Base-by-base conservation (phyloP, 1,140 invertebrate genomes). In the Polyergus mexicanus region DNA sequence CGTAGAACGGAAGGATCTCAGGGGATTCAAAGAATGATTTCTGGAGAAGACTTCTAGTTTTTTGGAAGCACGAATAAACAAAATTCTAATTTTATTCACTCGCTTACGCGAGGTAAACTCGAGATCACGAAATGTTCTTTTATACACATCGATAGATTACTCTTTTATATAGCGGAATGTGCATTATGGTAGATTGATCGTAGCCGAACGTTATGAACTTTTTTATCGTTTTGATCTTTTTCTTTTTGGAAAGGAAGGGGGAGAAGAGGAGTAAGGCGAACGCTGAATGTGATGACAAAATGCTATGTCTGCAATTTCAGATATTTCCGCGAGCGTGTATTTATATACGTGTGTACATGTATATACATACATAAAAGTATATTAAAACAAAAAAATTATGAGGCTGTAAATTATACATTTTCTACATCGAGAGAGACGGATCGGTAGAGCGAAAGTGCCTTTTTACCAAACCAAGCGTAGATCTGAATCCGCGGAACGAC, bases 391-490 rank as follows among this genome's bases (percentile, higher is more conserved):
- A 68, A 41, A 80, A 80, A 6, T 16, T 83, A 68, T 66, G 88
- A 90, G 89, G 87, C 89, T 90, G 89, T 90, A 90, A 90, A 88
- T 90, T 90, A 84, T 90, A 88, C 83, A 86, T 74, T 89, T 85
- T 87, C n/a, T 65, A 87, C 74, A 77, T 86, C 65, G 80, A 78
- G 63, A 66, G 86, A 89, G 90, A 81, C 5, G 84, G 90, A 91
- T 91, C 84, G 76, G 90, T 89, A 91, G 87, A 92, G 72, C 89
- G 86, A 92, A 94, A 94, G 93, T 94, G 93, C 93, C 93, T 94
- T 93, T 51, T 91, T 90, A 88, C 69, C 71, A 90, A 92, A 91
- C 84, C 85, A 86, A 83, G 84, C 90, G 77, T 22, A 69, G 87
- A 90, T 92, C 80, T 90, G 84, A 89, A 69, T 63, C 65, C 74